Percentiles rank a stretch among this genome's conserved stretches.
Evolutionary conservation across 2,888 invertebrate genomes (phyloP).

Genomic region (Ceraclea dissimilis): DNA sequence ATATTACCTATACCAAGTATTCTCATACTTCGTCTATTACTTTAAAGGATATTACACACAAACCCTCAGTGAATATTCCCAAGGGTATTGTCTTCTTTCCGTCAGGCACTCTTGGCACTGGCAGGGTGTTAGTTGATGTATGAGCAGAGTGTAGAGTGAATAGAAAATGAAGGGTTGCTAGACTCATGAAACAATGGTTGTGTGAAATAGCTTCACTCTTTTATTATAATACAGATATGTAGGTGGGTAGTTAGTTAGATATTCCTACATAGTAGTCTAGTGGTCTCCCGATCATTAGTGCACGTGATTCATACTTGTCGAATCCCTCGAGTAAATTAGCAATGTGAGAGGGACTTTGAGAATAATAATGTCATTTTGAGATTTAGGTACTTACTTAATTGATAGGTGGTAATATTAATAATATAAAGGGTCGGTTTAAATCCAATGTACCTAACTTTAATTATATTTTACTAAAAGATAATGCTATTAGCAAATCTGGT

Average conservation of each 20-base stretch:
- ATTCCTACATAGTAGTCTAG: not conserved
- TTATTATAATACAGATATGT: no score
- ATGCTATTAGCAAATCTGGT: no score
- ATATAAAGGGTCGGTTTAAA: not conserved
- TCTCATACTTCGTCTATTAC: not conserved
- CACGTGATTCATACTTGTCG: not conserved
- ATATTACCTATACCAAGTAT: not conserved
- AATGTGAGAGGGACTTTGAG: not conserved
- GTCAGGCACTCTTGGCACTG: not conserved
- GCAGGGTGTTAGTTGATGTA: not conserved
- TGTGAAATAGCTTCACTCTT: not conserved
- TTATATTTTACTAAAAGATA: no score
- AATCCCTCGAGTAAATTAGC: not conserved
- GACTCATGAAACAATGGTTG: not conserved
- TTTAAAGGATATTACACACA: not conserved
- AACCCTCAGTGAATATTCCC: not conserved
- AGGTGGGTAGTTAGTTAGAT: no score
- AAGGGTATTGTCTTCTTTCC: slow-evolving; percentile 2
- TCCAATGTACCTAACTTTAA: no score
- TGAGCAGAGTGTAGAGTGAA: not conserved
- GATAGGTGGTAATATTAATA: not conserved
- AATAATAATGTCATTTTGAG: not conserved
- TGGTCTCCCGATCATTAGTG: slow-evolving; percentile 1
- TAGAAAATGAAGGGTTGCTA: not conserved
- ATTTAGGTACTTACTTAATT: slow-evolving; percentile 2